A percentile compares a stretch with the other conserved stretches of the same genome.
phyloP scores from a whole-genome alignment of 2,888 invertebrate species.

The Meganola albula region DNA sequence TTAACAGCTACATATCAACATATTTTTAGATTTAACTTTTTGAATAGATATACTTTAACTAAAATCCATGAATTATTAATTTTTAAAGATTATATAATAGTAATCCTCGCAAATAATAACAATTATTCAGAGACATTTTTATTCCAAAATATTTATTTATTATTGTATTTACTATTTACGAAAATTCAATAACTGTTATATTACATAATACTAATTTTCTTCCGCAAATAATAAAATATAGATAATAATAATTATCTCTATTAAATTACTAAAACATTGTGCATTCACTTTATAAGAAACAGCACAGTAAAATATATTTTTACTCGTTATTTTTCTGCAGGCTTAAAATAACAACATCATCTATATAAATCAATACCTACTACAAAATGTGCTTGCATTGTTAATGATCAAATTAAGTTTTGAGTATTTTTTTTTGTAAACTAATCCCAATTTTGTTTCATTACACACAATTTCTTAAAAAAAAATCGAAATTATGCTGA shows the following conservation, averaged over 20 bases:
- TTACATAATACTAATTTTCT: background rate
- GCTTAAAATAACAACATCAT: background rate
- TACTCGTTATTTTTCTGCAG: conserved; percentile 7
- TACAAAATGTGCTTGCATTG: background rate
- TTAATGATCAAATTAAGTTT: background rate
- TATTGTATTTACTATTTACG: background rate
- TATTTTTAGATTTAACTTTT: no score
- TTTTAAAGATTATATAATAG: no score
- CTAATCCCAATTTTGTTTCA: no score
- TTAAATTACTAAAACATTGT: conserved; percentile 23
- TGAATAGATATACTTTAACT: no score
- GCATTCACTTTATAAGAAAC: conserved; percentile 25
- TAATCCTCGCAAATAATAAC: no score
- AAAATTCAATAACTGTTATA: background rate
- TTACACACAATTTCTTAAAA: no score
- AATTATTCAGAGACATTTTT: no score
- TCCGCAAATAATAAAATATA: conserved; percentile 6
- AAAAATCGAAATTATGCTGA: no score
- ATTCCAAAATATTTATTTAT: background rate
- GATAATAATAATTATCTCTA: conserved; percentile 6
- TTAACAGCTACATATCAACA: no score
- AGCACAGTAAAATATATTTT: no score
- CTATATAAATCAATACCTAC: background rate
- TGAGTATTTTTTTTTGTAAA: background rate
- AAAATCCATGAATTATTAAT: no score